Conservation (phyloP, 2,797 vertebrate genomes). For the Geotrypetes seraphini region DNA sequence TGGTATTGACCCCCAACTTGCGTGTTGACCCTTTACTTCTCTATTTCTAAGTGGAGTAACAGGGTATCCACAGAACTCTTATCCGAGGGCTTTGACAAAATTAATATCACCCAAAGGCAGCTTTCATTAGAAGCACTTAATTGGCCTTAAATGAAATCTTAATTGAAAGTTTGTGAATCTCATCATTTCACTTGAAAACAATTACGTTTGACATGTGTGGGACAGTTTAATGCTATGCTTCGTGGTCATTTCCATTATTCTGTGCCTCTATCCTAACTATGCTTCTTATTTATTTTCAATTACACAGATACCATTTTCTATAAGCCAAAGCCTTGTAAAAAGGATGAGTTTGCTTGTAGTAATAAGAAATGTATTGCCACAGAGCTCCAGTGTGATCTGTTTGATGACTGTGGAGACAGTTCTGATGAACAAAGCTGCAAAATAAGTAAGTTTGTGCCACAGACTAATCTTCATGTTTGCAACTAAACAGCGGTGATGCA, state of each 20-base stretch:
- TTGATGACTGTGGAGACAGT: slow-evolving; percentile 89
- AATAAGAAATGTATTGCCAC: slow-evolving; percentile 77
- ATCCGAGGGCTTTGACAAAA: not conserved
- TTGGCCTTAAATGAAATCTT: slow-evolving; percentile 24
- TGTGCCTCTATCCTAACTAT: too few relatives aligned
- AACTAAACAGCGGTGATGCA: slow-evolving; percentile 1
- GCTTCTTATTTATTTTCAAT: slow-evolving; percentile 8
- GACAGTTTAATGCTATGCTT: not conserved
- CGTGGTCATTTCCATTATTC: not conserved
- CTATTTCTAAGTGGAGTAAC: too few relatives aligned
- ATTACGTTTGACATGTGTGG: slow-evolving; percentile 9
- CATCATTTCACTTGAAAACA: slow-evolving; percentile 2
- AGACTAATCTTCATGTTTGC: not conserved
- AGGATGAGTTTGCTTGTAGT: slow-evolving; percentile 83
- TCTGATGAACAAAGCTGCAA: slow-evolving; percentile 89
- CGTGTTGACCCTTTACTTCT: too few relatives aligned
- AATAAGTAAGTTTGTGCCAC: slow-evolving; percentile 63
- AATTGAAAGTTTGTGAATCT: slow-evolving; percentile 12
- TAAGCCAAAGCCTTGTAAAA: slow-evolving; percentile 79
- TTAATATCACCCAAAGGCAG: slow-evolving; percentile 13
- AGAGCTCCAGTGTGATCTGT: slow-evolving; percentile 82
- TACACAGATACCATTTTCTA: slow-evolving; percentile 58
- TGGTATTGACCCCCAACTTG: too few relatives aligned
- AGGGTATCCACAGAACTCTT: too few relatives aligned
- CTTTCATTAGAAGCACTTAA: slow-evolving; percentile 9